Base-by-base conservation (phyloP, 2,797 vertebrate genomes). In the Phyllotis vaccarum region DNA sequence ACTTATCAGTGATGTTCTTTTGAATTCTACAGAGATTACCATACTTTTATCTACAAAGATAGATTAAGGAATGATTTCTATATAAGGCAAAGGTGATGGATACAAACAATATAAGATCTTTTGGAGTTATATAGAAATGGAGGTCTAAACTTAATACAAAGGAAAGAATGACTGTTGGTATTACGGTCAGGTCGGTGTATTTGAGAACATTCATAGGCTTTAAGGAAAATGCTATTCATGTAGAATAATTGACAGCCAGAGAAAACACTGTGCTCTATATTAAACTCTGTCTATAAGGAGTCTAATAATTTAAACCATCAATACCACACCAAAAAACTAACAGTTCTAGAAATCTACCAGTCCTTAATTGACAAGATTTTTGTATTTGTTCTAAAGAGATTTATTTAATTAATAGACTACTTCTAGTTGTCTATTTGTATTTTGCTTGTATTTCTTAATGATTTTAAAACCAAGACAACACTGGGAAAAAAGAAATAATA, bases 1-100 rank as follows among this genome's bases (percentile, higher is more conserved):
- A 79, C 16, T 83, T 86, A 92, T 72, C 34, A 56, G 14, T 83
- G 6, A 54, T 66, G 27, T 56, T 2, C 37, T 62, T 9, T 29
- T 82, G 76, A 92, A 79, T 43, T 89, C 75, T 13, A 34, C 37
- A 79, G 40, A 58, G 3, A 31, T 78, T 54, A 43, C 22, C 10
- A 89, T 40, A 5, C 16, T 89, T 94, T 89, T 34, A 79, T 93
- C 29, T 86, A n/a, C 5, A 82, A 29, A 86, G 91, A 24, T 92
- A 37, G 90, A 13, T 75, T 79, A 70, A 3, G 12, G 11, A 12
- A 81, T 60, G 34, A 37, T 76, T 46, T 66, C 78, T 93, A 87
- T 74, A 70, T 64, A 66, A 86, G 29, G 68, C 13, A 68, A 68
- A 75, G 6, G 52, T 87, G 64, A 91, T 88, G 14, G 14, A 52